phyloP scores from a whole-genome alignment of 2,888 invertebrate species.

The Chorisops tibialis region DNA sequence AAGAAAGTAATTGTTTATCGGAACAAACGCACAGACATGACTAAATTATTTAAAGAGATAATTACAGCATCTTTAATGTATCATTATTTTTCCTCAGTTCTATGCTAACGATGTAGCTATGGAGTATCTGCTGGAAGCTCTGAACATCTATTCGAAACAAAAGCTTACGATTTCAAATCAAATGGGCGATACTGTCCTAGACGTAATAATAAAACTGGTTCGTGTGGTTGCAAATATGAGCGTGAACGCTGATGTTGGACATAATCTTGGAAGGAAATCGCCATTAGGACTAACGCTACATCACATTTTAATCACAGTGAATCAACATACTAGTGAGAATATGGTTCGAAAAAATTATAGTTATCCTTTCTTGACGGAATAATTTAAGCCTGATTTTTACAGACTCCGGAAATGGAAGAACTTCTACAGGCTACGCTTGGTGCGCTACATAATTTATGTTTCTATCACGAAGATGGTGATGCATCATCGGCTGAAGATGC shows the following conservation, averaged over 20 bases:
- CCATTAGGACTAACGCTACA: conserved; percentile 51
- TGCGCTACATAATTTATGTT: conserved; percentile 81
- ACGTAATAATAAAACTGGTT: conserved; percentile 54
- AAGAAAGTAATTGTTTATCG: no score
- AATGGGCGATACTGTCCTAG: conserved; percentile 50
- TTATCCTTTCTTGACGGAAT: no score
- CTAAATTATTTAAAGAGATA: no score
- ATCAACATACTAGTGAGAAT: conserved; percentile 35
- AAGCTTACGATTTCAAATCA: conserved; percentile 50
- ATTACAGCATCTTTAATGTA: no score
- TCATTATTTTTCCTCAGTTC: conserved; percentile 53
- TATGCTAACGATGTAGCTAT: conserved; percentile 59
- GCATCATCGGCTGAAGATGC: conserved; percentile 13
- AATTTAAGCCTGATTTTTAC: conserved; percentile 1
- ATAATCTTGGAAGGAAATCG: conserved; percentile 56
- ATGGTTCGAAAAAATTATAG: conserved; percentile 33
- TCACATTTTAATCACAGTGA: conserved; percentile 39
- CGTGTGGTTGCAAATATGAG: conserved; percentile 84
- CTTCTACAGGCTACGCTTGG: conserved; percentile 74
- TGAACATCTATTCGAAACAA: conserved; percentile 56
- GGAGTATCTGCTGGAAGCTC: conserved; percentile 54
- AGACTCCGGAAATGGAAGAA: conserved; percentile 62
- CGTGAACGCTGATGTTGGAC: conserved; percentile 72
- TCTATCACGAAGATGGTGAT: conserved; percentile 58
- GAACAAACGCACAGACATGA: no score